Evolutionary conservation across 2,113 vertebrate genomes (phyloP).

Genomic region (Nycticryphes semicollaris): DNA sequence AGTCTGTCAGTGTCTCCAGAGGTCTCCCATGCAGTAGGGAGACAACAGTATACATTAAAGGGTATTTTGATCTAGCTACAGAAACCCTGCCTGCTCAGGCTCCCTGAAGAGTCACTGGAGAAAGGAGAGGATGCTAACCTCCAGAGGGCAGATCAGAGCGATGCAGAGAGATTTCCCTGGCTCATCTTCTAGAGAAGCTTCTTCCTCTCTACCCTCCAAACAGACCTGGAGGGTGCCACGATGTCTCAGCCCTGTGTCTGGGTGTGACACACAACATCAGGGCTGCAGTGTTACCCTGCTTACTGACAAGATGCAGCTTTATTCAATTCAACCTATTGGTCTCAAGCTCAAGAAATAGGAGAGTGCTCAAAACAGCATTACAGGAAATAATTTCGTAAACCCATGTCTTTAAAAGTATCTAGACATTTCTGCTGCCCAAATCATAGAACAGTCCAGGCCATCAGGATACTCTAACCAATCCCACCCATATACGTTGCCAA

Average conservation of each 20-base stretch:
- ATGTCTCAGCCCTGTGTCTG: neutral
- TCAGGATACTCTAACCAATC: neutral
- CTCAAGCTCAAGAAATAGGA: neutral
- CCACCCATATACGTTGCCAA: neutral
- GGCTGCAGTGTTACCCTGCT: neutral
- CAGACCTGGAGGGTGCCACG: rapidly evolving
- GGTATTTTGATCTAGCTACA: neutral
- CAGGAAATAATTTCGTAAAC: neutral
- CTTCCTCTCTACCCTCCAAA: neutral
- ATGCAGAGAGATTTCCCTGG: neutral
- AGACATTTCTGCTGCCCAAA: neutral
- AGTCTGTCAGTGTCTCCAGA: neutral
- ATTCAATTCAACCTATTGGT: neutral
- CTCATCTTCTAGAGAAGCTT: neutral
- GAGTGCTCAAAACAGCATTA: neutral
- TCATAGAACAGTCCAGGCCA: too few relatives aligned
- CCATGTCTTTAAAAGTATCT: neutral
- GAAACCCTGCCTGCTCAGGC: neutral
- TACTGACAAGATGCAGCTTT: neutral
- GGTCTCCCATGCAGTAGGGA: neutral
- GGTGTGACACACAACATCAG: neutral
- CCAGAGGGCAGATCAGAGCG: constrained; percentile 26
- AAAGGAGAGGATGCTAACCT: neutral
- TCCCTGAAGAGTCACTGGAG: neutral
- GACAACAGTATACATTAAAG: rapidly evolving